These are phyloP conservation scores for Deilephila porcellus DNA, from an alignment of 2,888 invertebrate species.

Conservation along the genomic window DNA sequence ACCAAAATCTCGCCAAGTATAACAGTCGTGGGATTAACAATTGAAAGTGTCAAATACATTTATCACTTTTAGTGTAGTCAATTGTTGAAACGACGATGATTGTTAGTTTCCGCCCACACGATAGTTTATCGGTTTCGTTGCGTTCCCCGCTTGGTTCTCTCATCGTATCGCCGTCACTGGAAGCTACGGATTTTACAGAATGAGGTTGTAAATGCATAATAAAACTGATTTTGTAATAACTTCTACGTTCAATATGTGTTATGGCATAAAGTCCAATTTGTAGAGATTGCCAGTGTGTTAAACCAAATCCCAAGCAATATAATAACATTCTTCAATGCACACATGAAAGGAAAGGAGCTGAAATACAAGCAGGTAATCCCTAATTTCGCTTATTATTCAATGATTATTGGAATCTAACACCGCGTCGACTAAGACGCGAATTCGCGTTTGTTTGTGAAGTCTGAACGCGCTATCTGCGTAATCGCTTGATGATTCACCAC, in stretches of 20 bases:
- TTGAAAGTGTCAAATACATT: slow-evolving; percentile 4
- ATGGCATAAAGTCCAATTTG: too few relatives aligned
- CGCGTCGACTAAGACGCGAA: not conserved
- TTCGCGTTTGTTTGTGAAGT: not conserved
- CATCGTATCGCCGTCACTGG: not conserved
- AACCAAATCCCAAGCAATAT: too few relatives aligned
- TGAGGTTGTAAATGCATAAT: not conserved
- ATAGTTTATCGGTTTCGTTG: not conserved
- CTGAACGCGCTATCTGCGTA: slow-evolving; percentile 4
- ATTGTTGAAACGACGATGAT: slow-evolving; percentile 1
- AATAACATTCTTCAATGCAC: too few relatives aligned
- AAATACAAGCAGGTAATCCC: not conserved
- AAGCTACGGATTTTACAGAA: not conserved
- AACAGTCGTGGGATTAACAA: not conserved
- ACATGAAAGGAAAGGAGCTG: too few relatives aligned
- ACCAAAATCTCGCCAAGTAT: not conserved
- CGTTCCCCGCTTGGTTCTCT: not conserved
- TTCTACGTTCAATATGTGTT: too few relatives aligned
- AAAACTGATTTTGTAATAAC: too few relatives aligned
- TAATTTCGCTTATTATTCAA: not conserved
- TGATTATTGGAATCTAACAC: not conserved
- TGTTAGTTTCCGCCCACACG: slow-evolving; percentile 1
- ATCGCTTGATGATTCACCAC: slow-evolving; percentile 1
- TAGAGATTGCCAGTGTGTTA: too few relatives aligned
- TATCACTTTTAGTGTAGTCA: slow-evolving; percentile 5